Conservation (phyloP, 2,113 vertebrate species). For the Micromys minutus region DNA sequence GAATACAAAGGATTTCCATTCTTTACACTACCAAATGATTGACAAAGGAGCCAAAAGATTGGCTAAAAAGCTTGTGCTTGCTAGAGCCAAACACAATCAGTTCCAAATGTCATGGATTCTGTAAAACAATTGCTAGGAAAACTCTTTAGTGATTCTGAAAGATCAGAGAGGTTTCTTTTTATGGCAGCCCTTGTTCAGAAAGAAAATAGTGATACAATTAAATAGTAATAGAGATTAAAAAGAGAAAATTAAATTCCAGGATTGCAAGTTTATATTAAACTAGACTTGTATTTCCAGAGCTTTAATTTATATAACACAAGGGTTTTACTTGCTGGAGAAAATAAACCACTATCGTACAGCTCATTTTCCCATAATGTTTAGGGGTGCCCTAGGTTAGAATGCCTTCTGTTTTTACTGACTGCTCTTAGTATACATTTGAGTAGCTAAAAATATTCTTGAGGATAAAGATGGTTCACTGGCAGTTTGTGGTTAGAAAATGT, state of each 20-base stretch:
- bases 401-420: not conserved
- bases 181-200: not conserved
- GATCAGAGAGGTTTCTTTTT: not conserved
- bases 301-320: not conserved
- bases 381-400: no score
- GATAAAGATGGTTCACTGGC: not conserved
- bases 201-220: not conserved
- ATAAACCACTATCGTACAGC: not conserved
- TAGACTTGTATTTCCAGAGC: not conserved
- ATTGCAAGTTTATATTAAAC: not conserved
- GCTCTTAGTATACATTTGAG: not conserved
- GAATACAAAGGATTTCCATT: not conserved
- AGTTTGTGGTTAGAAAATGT: not conserved
- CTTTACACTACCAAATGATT: not conserved
- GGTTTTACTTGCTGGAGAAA: not conserved
- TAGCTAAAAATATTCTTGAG: not conserved
- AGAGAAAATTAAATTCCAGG: not conserved
- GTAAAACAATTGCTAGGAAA: not conserved
- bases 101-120: accelerated
- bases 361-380: not conserved
- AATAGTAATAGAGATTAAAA: not conserved
- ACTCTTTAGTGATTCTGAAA: not conserved
- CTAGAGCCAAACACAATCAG: not conserved
- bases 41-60: not conserved
- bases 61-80: not conserved